These are phyloP conservation scores for Matsumyia berberina DNA, from an alignment of 2,888 invertebrate species.

Conservation along the genomic window DNA sequence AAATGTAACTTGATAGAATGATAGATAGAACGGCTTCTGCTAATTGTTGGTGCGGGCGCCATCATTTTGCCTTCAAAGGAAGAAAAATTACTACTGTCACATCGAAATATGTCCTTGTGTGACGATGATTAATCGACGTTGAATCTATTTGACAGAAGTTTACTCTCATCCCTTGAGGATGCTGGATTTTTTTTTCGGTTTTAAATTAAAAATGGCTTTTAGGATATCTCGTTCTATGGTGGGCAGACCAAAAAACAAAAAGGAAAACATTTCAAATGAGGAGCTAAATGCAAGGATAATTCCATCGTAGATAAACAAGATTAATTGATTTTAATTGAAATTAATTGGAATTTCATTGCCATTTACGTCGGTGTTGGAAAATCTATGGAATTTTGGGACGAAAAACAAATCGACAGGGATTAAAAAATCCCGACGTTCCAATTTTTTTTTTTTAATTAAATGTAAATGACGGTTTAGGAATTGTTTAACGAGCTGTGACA, in stretches of 20 bases:
- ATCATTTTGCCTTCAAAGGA: slow-evolving; percentile 6
- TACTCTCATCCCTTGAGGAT: slow-evolving; percentile 12
- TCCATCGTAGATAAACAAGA: slow-evolving; percentile 33
- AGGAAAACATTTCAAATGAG: slow-evolving; percentile 18
- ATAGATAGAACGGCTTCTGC: slow-evolving; percentile 46
- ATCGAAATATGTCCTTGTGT: slow-evolving; percentile 19
- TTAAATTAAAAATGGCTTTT: not conserved
- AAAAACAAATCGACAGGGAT: slow-evolving; percentile 13
- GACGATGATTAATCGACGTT: slow-evolving; percentile 64
- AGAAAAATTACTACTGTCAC: slow-evolving; percentile 41
- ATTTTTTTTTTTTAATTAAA: slow-evolving; percentile 36
- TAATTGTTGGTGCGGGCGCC: slow-evolving; percentile 38
- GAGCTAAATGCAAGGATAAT: slow-evolving; percentile 52
- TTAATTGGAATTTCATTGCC: slow-evolving; percentile 62
- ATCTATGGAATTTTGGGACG: slow-evolving; percentile 21
- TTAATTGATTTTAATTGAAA: slow-evolving; percentile 73
- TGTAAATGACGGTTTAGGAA: slow-evolving; percentile 17
- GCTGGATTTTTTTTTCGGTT: slow-evolving; percentile 4
- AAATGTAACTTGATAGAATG: slow-evolving; percentile 52
- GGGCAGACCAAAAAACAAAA: not conserved
- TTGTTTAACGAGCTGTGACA: not conserved
- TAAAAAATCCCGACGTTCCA: slow-evolving; percentile 4
- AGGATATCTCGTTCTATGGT: not conserved
- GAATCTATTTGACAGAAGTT: slow-evolving; percentile 46
- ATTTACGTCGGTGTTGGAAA: slow-evolving; percentile 12